These are phyloP conservation scores for Furcula furcula DNA, from an alignment of 2,888 invertebrate genomes.

Conservation along the genomic window DNA sequence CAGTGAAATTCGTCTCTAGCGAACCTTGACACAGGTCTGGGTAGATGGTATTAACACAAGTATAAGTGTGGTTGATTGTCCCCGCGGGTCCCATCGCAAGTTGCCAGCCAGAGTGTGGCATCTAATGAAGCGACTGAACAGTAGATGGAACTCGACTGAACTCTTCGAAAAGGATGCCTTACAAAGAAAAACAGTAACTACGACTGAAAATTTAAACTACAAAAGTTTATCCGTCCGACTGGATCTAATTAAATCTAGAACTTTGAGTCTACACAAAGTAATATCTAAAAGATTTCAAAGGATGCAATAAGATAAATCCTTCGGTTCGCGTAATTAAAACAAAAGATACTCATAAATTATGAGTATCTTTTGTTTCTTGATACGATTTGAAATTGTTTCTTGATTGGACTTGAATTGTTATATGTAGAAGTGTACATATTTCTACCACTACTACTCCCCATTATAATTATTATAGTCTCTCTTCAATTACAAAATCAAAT, in stretches of 20 bases:
- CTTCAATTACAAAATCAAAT: neutral
- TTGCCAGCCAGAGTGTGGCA: slow-evolving; percentile 40
- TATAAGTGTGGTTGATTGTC: slow-evolving; percentile 61
- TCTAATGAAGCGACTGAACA: slow-evolving; percentile 31
- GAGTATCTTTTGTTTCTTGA: too few relatives aligned
- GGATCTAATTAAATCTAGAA: neutral
- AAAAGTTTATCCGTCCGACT: neutral
- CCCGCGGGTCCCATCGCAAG: slow-evolving; percentile 58
- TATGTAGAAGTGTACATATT: too few relatives aligned
- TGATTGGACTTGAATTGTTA: too few relatives aligned
- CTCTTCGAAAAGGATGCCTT: slow-evolving; percentile 10
- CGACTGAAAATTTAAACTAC: slow-evolving; percentile 7
- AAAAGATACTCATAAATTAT: too few relatives aligned
- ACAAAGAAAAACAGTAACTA: slow-evolving; percentile 16
- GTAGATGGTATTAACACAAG: slow-evolving; percentile 52
- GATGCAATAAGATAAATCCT: too few relatives aligned
- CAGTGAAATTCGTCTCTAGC: slow-evolving; percentile 49
- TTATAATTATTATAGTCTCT: neutral
- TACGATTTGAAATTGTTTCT: too few relatives aligned
- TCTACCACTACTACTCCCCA: too few relatives aligned
- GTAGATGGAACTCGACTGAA: slow-evolving; percentile 12
- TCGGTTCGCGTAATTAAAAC: too few relatives aligned
- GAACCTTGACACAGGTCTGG: slow-evolving; percentile 53
- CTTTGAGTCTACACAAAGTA: too few relatives aligned
- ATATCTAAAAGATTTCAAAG: too few relatives aligned